Percentiles rank a stretch among this genome's conserved stretches.
These are phyloP conservation scores for Protobothrops mucrosquamatus DNA, from an alignment of 2,113 vertebrate genomes.

Conservation along the genomic window DNA sequence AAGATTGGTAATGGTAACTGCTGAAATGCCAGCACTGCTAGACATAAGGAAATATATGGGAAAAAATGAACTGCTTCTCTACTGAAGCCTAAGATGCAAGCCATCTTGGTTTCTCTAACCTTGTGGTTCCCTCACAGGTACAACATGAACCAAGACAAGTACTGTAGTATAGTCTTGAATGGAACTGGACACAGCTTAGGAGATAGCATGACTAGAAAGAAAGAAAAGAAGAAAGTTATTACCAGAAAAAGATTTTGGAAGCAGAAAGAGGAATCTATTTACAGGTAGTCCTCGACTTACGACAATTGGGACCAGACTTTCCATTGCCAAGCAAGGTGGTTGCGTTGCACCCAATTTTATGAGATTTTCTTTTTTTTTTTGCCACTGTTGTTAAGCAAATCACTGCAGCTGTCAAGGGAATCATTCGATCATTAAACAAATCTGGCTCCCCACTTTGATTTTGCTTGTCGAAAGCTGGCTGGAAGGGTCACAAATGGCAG, in stretches of 20 bases:
- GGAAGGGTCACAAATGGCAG: background rate
- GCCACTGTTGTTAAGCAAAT: background rate
- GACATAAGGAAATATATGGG: background rate
- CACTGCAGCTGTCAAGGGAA: background rate
- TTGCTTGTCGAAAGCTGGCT: background rate
- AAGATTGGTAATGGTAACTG: background rate
- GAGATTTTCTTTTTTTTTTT: background rate
- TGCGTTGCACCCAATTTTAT: background rate
- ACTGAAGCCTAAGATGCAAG: background rate
- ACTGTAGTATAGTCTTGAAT: conserved; percentile 6
- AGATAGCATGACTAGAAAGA: conserved; percentile 7
- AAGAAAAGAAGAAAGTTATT: conserved; percentile 14
- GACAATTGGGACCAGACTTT: background rate
- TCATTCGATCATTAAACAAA: background rate
- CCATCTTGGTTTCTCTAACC: conserved; percentile 19
- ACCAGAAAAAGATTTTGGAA: conserved; percentile 3
- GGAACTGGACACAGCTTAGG: conserved; percentile 1
- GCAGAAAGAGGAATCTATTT: background rate
- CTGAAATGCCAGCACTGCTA: background rate
- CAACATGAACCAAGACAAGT: conserved; percentile 12
- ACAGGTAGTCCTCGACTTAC: background rate
- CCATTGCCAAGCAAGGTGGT: background rate
- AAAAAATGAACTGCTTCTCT: background rate
- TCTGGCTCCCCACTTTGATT: background rate
- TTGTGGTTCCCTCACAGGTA: conserved; percentile 20